phyloP scores from a whole-genome alignment of 2,888 invertebrate species.

The Smittia sp. region DNA sequence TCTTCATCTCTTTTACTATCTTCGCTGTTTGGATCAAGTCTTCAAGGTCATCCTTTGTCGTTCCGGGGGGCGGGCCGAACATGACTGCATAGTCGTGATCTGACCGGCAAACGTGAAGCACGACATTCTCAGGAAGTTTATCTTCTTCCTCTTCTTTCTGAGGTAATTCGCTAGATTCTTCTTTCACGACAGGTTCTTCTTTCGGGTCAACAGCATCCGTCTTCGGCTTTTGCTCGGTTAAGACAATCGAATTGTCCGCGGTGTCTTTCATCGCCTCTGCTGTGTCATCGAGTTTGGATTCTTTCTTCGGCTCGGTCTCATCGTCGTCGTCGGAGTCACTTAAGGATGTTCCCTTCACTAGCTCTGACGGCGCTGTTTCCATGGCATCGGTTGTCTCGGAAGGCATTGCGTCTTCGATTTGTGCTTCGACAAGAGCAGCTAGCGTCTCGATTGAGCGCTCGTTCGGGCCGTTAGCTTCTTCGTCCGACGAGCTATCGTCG shows the following conservation, averaged over 20 bases:
- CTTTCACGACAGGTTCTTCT: neutral
- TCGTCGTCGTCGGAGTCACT: slow-evolving; percentile 32
- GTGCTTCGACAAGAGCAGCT: neutral
- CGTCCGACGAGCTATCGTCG: slow-evolving; percentile 8
- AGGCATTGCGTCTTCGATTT: neutral
- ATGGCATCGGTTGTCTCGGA: neutral
- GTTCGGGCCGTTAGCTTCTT: neutral
- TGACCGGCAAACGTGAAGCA: slow-evolving; percentile 61
- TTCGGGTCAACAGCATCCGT: slow-evolving; percentile 42
- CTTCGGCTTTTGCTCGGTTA: neutral
- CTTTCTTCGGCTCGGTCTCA: slow-evolving; percentile 40
- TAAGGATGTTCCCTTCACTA: neutral
- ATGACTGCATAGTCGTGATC: slow-evolving; percentile 76
- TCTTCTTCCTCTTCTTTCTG: slow-evolving; percentile 11
- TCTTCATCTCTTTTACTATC: slow-evolving; percentile 43
- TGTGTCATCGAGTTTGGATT: slow-evolving; percentile 66
- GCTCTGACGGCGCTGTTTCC: neutral
- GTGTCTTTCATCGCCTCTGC: slow-evolving; percentile 43
- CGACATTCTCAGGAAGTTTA: slow-evolving; percentile 50
- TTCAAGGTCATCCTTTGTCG: slow-evolving; percentile 41
- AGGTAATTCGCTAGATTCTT: neutral
- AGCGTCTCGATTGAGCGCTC: neutral
- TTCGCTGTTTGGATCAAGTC: slow-evolving; percentile 46
- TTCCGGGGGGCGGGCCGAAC: slow-evolving; percentile 49
- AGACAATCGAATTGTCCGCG: slow-evolving; percentile 47